Base-by-base conservation (phyloP, 2,113 vertebrate genomes). In the Corythaeola cristata region DNA sequence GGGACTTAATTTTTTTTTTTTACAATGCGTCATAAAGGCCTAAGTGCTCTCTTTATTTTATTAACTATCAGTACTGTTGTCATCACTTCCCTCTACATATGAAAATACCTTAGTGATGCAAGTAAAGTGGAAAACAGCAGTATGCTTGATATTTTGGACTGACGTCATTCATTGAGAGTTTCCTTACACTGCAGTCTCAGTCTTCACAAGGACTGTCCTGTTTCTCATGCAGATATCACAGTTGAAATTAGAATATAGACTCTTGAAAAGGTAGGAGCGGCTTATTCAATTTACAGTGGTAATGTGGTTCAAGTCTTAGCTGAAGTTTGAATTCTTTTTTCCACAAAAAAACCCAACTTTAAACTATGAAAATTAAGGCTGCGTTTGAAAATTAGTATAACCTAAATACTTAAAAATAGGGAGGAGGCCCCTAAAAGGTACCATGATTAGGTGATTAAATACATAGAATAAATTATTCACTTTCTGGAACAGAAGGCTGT, bases 21-120 rank as follows among this genome's bases (percentile, higher is more conserved):
- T 64, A 66, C 9, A 28, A 2, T 21, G 3, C 0, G 0, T 62
- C 15, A 2, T 77, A 27, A 84, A 78, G 21, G 53, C 16, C 11
- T 27, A 28, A 59, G 9, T 2, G 3, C 2, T 2, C 10, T 30
- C 8, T 73, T 2, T 59, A 1, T 58, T 89, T 56, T 76, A 12
- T 12, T 76, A 50, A 83, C 37, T 47, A 55, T 2, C 18, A 74
- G 4, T 72, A 27, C 12, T 73, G 19, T 55, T 93, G 55, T 66
- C 12, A 53, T 77, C 27, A 15, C n/a, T 93, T 88, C 45, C 11
- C 63, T 68, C 68, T 4, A 2, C 30, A 49, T 73, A 32, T 27
- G 21, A 41, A 77, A 50, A 33, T 63, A 74, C 2, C 15, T 45
- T n/a, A 44, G 16, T 59, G 85, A 35, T 55, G 24, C 44, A 53